Percentiles rank a stretch among this genome's conserved stretches.
phyloP scores from a whole-genome alignment of 2,113 vertebrate species.

The Lophotis ruficrista region DNA sequence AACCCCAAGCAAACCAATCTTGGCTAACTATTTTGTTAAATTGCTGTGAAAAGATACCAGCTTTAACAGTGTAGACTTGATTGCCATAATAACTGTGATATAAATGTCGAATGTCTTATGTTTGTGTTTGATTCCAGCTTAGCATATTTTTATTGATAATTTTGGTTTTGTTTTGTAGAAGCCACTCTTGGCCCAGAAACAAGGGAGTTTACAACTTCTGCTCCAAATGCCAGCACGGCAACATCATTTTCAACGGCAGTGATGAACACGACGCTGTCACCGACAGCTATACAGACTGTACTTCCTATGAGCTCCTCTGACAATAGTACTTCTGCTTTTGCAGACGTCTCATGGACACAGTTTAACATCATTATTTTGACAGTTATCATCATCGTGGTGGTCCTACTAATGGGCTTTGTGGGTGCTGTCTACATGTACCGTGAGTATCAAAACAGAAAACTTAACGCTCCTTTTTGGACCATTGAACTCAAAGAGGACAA shows the following conservation, averaged over 20 bases:
- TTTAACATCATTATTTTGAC: conserved; percentile 97
- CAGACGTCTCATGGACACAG: conserved; percentile 96
- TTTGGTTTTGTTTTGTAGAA: conserved; percentile 74
- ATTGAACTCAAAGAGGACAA: conserved; percentile 99
- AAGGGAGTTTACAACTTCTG: conserved; percentile 67
- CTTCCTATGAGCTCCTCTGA: conserved; percentile 83
- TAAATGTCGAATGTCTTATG: not conserved
- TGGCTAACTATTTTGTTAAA: not conserved
- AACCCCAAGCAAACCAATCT: not conserved
- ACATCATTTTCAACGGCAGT: conserved; percentile 66
- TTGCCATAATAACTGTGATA: not conserved
- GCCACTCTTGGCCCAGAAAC: conserved; percentile 58
- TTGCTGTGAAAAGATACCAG: not conserved
- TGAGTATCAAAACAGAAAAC: conserved; percentile 96
- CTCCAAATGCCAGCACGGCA: conserved; percentile 66
- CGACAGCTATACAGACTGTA: conserved; percentile 77
- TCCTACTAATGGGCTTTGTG: conserved; percentile 93
- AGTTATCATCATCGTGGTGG: conserved; percentile 93
- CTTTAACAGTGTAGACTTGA: not conserved
- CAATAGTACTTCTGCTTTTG: conserved; percentile 86
- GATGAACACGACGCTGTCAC: conserved; percentile 70
- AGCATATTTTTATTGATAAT: conserved; percentile 2
- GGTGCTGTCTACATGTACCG: conserved; percentile 95
- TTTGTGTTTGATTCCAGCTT: not conserved
- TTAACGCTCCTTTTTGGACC: conserved; percentile 99